Evolutionary conservation across 1,140 invertebrate genomes (phyloP), one percentile per base, ranked within the genome.

Genomic region (Zaprionus camerounensis): DNA sequence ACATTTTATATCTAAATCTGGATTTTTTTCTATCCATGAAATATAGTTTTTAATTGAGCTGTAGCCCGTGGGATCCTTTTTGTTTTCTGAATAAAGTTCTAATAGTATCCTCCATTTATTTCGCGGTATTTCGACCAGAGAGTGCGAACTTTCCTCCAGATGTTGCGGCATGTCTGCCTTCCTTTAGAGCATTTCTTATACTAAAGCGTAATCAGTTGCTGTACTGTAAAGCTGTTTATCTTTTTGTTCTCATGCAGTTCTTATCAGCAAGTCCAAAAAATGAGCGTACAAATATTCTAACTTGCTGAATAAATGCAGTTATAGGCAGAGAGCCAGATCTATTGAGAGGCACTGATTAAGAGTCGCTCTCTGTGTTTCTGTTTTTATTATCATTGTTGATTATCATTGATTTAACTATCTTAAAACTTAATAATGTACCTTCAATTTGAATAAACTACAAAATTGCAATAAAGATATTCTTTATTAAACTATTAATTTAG

Each of bases 101-200:
- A 77, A 41, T n/a, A 92, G 49, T 22, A 58, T 46, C 1, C 63
- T 26, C 91, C 91, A 91, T 2, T 92, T 76, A 3, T 24, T 51
- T 51, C 31, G 49, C 12, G 63, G 71, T 57, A 92, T 92, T 41
- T 91, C 90, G 2, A 91, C 62, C 11, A 91, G 74, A 0, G 71
- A 64, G 69, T 83, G 59, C 2, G 12, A 61, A 34, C 57, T 67
- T 38, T 20, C 17, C 12, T 57, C 15, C 13, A 24, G 5, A 6
- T 22, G 38, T 15, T 36, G 28, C 38, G 71, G 66, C 82, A 79
- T 85, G 26, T 53, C 34, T 36, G 34, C 5, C 34, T 36, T 3
- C 12, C 12, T 11, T 91, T 82, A 0, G 79, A 82, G 12, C 0
- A 12, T 7, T 36, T 36, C 1, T 36, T 13, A 36, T 13, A 36